Evolutionary conservation across 2,113 vertebrate genomes (phyloP), one percentile per base, ranked within the genome.

Genomic region (Otis tarda): DNA sequence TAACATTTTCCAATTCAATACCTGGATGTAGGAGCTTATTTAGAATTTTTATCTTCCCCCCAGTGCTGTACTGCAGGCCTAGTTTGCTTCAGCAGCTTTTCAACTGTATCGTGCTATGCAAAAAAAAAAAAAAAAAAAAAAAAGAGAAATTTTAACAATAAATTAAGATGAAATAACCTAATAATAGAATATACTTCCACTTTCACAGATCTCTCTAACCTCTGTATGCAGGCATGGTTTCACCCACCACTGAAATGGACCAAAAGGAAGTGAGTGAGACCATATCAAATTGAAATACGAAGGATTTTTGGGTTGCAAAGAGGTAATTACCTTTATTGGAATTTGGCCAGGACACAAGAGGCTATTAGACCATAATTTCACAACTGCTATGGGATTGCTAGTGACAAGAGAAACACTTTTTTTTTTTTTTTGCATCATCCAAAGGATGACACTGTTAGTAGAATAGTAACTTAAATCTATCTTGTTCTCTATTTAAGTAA

Each of bases 401-500:
- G 61, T 53, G 57, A 60, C 76, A 61, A 69, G 86, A 69, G 85
- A 37, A 79, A 37, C 43, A 56, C 18, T 39, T 39, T 39, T 39
- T 39, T 43, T 78, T 77, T 47, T 77, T 79, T 76, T 52, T 81
- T 75, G 56, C 70, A 61, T 85, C 90, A 65, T 79, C 73, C 78
- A 79, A 77, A 86, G 69, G 71, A 35, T 83, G 68, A 55, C 77
- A 47, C 39, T 43, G 57, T 75, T 88, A 74, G 60, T n/a, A 93
- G 77, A 92, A 68, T 30, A 94, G 64, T 55, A 79, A 67, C 78
- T 96, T 65, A 49, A 67, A 69, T 45, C 73, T 90, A 63, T 84
- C 89, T 79, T 90, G 57, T 65, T 83, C 83, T 86, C 39, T 87
- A 63, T 82, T 94, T 94, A 80, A 95, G 80, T 43, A 69, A 56